Conservation (phyloP, 2,113 vertebrate genomes). For the Cololabis saira region DNA sequence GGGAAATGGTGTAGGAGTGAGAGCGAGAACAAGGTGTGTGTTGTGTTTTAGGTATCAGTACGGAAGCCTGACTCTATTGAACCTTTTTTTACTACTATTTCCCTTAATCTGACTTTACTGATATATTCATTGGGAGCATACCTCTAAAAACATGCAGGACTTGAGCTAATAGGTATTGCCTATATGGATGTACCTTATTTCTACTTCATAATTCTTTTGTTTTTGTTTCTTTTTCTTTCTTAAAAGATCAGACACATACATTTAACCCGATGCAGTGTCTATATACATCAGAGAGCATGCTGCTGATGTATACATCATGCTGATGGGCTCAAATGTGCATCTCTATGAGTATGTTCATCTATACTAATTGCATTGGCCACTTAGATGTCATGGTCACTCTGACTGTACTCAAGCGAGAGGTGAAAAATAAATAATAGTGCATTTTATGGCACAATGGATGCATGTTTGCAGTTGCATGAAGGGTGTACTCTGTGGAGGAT, state of each 20-base stretch:
- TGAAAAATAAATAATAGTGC: slow-evolving; percentile 43
- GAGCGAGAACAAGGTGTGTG: slow-evolving; percentile 47
- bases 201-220: no score
- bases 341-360: slow-evolving; percentile 14
- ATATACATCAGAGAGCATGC: slow-evolving; percentile 4
- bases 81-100: slow-evolving; percentile 41
- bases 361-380: slow-evolving; percentile 34
- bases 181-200: neutral
- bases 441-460: slow-evolving; percentile 39
- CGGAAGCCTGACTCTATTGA: slow-evolving; percentile 54
- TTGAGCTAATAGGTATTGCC: slow-evolving; percentile 32
- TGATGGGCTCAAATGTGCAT: slow-evolving; percentile 8
- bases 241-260: slow-evolving; percentile 23
- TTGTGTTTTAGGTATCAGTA: slow-evolving; percentile 62
- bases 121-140: slow-evolving; percentile 25
- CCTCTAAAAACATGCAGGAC: slow-evolving; percentile 30
- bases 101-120: slow-evolving; percentile 42
- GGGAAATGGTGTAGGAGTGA: slow-evolving; percentile 17
- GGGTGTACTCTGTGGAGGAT: slow-evolving; percentile 47
- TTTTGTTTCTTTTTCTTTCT: slow-evolving; percentile 15
- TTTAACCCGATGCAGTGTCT: slow-evolving; percentile 15
- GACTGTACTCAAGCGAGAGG: slow-evolving; percentile 49
- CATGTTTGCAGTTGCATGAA: slow-evolving; percentile 43
- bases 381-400: slow-evolving; percentile 43
- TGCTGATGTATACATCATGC: slow-evolving; percentile 14